A percentile compares a stretch with the other conserved stretches of the same genome.
phyloP scores from a whole-genome alignment of 2,113 vertebrate species.

The Seriola aureovittata region DNA sequence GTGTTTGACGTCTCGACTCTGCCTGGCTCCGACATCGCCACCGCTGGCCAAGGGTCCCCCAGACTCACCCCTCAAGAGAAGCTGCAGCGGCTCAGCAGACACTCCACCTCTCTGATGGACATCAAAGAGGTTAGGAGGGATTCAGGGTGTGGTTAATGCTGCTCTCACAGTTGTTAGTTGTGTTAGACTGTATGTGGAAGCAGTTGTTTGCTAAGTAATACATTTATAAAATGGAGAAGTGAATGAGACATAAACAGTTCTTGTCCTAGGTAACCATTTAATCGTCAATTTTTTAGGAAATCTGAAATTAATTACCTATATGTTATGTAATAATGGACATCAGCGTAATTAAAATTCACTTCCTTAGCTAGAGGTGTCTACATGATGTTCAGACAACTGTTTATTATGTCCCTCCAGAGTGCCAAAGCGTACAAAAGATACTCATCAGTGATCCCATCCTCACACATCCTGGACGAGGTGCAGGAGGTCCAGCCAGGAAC shows the following conservation, averaged over 20 bases:
- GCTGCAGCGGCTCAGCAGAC: constrained; percentile 85
- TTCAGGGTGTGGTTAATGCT: background rate
- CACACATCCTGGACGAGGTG: constrained; percentile 78
- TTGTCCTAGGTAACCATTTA: no score
- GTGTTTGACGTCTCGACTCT: constrained; percentile 86
- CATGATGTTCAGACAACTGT: background rate
- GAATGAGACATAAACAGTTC: no score
- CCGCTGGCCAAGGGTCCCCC: constrained; percentile 69
- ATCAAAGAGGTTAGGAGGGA: constrained; percentile 89
- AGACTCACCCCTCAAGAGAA: constrained; percentile 85
- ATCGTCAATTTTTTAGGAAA: no score
- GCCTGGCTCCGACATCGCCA: constrained; percentile 61
- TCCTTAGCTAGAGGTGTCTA: background rate
- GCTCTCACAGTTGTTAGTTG: background rate
- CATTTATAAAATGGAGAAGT: no score
- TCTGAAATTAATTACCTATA: background rate
- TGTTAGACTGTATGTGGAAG: background rate
- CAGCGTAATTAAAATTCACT: background rate
- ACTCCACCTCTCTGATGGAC: constrained; percentile 84
- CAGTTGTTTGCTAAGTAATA: no score
- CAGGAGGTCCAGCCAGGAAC: constrained; percentile 67
- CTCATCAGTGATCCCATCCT: constrained; percentile 81
- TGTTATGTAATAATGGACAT: background rate
- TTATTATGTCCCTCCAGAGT: constrained; percentile 62
- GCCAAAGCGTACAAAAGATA: constrained; percentile 81